A percentile compares a stretch with the other conserved stretches of the same genome.
Conservation (phyloP, 1,140 invertebrate genomes). For the Halictus rubicundus region DNA sequence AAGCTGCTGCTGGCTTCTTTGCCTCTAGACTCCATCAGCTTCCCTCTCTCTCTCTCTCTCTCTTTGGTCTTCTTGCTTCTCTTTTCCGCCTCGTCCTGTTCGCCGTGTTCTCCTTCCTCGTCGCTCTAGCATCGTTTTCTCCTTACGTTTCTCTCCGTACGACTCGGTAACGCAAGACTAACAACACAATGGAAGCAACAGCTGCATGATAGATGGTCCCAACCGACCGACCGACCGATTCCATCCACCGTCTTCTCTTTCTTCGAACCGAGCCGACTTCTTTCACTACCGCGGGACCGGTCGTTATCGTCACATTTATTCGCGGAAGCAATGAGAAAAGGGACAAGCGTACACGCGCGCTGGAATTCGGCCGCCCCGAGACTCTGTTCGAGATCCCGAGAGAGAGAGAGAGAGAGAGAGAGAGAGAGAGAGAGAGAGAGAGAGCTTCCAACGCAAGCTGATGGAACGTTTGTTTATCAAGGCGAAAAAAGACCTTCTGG, state of each 20-base stretch:
- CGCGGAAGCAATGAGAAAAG: constrained; percentile 63
- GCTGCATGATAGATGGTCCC: constrained; percentile 79
- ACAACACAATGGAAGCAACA: constrained; percentile 80
- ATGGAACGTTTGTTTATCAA: constrained; percentile 42
- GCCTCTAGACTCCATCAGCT: constrained; percentile 27
- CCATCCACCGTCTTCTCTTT: constrained; percentile 62
- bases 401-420: too few relatives aligned
- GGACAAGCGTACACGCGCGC: constrained; percentile 19
- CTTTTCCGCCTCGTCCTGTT: constrained; percentile 2
- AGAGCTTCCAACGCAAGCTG: neutral
- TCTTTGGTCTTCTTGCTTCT: neutral
- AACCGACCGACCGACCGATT: constrained; percentile 63
- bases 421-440: neutral
- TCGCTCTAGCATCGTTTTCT: neutral
- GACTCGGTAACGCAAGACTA: constrained; percentile 76
- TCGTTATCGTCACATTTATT: constrained; percentile 68
- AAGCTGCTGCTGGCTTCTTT: constrained; percentile 48
- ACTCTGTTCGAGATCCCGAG: neutral
- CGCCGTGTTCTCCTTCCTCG: neutral
- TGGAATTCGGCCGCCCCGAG: constrained; percentile 11
- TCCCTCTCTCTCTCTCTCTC: constrained; percentile 16
- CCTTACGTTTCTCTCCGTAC: constrained; percentile 54
- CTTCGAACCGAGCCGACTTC: constrained; percentile 53
- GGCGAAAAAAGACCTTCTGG: constrained; percentile 49
- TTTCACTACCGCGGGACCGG: constrained; percentile 55